Conservation (phyloP, 2,888 invertebrate species). For the Ptychoptera contaminata region DNA sequence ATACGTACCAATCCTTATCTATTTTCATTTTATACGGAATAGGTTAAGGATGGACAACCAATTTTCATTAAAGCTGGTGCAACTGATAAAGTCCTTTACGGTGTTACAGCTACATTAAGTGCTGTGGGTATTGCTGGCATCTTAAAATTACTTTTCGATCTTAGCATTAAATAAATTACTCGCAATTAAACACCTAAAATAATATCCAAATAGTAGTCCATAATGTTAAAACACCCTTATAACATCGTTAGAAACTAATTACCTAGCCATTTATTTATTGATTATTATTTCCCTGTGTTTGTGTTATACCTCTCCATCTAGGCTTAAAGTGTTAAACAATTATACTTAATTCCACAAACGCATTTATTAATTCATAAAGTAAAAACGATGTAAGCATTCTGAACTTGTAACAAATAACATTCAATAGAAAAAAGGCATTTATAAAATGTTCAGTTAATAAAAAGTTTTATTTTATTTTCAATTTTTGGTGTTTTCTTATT, state of each 20-base stretch:
- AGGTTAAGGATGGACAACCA: slow-evolving; percentile 30
- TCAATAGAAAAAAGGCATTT: background rate
- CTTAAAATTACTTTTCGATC: slow-evolving; percentile 17
- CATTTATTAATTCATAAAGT: too few relatives aligned
- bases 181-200: too few relatives aligned
- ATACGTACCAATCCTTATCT: background rate
- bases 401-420: too few relatives aligned
- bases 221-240: background rate
- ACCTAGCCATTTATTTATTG: background rate
- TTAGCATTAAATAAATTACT: slow-evolving; percentile 9
- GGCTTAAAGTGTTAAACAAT: too few relatives aligned
- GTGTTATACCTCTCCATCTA: background rate
- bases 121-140: slow-evolving; percentile 23
- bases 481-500: background rate
- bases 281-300: slow-evolving; percentile 7
- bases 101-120: slow-evolving; percentile 24
- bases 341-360: too few relatives aligned
- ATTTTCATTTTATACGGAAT: background rate
- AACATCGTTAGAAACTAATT: background rate
- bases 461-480: background rate
- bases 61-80: slow-evolving; percentile 35
- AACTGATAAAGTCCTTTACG: slow-evolving; percentile 31
- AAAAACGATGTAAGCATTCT: too few relatives aligned
- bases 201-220: slow-evolving; percentile 5
- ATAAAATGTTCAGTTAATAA: background rate